Base-by-base conservation (phyloP, 2,113 vertebrate species). In the Syngnathoides biaculeatus region DNA sequence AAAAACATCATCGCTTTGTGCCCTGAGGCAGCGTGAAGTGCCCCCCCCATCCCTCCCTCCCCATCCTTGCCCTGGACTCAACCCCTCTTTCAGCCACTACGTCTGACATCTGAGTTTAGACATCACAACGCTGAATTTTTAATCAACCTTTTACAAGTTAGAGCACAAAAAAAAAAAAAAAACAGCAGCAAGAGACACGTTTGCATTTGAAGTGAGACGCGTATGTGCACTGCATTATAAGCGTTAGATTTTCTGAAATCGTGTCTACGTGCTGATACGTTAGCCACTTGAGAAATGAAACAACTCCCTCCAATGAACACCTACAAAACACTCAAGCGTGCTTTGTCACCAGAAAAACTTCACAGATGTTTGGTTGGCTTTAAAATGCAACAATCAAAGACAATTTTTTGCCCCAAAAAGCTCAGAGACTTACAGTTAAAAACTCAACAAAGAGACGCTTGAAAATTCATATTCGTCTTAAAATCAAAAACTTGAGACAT, bases 51-150 rank as follows among this genome's bases (percentile, higher is more conserved):
- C n/a, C n/a, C n/a, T n/a, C 59, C 71, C 40, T 65, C 55, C 73
- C 48, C 62, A 60, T 58, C 65, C 78, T 81, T 77, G 69, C 43
- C 78, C 68, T 75, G 42, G 76, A 75, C 68, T 87, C 78, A 77
- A 76, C 73, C 69, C 48, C 53, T 20, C 39, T 35, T 72, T 79
- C 66, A 50, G 69, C 20, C 58, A 12, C 35, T 30, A 14, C 1
- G 24, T 15, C 53, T 35, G 26, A 57, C 27, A 24, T 30, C 0
- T 57, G 9, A 7, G 27, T 27, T 3, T 17, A 1, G 35, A 20
- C 35, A 52, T 38, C 58, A 24, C n/a, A 64, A 61, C 68, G 52
- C 50, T 72, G 30, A 47, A 17, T 62, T 71, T 57, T 40, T 26
- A 61, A 0, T 7, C n/a, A 19, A 47, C 17, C 2, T 47, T 19